Evolutionary conservation across 2,113 vertebrate species (phyloP).

Genomic region (Pygoscelis adeliae): DNA sequence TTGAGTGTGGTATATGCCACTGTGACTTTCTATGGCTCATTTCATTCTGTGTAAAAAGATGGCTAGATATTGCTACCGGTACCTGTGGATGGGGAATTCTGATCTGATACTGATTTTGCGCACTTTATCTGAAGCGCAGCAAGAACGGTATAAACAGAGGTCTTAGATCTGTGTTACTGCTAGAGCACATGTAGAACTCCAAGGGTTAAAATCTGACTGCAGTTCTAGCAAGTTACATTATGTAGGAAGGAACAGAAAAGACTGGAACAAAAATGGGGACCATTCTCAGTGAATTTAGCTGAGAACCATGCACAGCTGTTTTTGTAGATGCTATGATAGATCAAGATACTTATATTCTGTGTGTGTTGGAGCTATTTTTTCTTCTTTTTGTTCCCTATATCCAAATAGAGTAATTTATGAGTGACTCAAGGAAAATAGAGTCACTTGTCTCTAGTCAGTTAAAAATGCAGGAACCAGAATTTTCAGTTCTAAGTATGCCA

Average conservation of each 20-base stretch:
- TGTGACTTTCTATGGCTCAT: neutral
- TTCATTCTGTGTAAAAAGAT: neutral
- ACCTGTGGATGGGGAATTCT: neutral
- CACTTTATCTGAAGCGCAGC: neutral
- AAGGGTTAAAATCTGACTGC: neutral
- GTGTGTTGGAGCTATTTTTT: neutral
- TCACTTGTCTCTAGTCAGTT: neutral
- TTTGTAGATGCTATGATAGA: neutral
- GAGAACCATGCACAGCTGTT: neutral
- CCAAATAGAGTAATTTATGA: neutral
- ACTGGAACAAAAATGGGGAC: neutral
- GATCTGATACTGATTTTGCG: neutral
- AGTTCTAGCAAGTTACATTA: neutral
- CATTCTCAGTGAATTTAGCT: neutral
- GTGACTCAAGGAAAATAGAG: neutral
- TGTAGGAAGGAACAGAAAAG: neutral
- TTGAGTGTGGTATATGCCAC: neutral
- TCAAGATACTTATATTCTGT: neutral
- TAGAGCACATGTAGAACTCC: neutral
- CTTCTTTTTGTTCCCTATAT: neutral
- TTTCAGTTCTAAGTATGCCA: neutral
- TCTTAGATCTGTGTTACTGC: neutral
- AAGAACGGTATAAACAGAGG: neutral
- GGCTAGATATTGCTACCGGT: neutral
- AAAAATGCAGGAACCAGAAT: neutral